Conservation (phyloP, 2,113 vertebrate species). For the Orthonyx spaldingii region DNA sequence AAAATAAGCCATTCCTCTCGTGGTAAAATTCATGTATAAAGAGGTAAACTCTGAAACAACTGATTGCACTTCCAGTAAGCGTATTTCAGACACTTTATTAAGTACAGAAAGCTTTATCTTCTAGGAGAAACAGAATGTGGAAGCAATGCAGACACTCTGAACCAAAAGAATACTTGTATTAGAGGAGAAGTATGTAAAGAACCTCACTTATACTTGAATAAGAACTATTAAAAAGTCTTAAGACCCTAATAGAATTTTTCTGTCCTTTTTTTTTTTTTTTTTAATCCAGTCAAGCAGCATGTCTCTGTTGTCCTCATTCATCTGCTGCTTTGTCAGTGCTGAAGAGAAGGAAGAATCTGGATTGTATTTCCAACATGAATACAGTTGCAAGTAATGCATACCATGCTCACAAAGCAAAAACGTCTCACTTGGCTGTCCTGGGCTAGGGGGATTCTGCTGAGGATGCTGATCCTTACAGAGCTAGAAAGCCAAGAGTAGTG, state of each 20-base stretch:
- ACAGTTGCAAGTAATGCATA: not conserved
- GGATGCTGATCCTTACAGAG: not conserved
- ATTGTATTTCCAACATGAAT: not conserved
- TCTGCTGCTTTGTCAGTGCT: not conserved
- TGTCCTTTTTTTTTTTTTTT: not conserved
- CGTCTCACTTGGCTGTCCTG: not conserved
- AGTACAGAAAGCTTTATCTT: not conserved
- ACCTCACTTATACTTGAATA: not conserved
- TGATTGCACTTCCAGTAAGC: not conserved
- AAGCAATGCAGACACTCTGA: not conserved
- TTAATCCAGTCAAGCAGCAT: not conserved
- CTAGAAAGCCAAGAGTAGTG: not conserved
- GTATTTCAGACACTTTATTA: not conserved
- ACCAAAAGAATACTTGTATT: not conserved
- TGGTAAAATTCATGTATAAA: not conserved
- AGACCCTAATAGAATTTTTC: not conserved
- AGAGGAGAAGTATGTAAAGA: not conserved
- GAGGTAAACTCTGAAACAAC: not conserved
- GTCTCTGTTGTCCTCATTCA: not conserved
- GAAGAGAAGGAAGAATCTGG: not conserved
- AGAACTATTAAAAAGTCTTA: not conserved
- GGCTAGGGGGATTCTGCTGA: not conserved
- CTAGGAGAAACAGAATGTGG: not conserved
- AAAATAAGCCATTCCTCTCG: not conserved
- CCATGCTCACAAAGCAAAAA: not conserved